A percentile compares a stretch with the other conserved stretches of the same genome.
Evolutionary conservation across 2,113 vertebrate species (phyloP).

Genomic region (Rhinoptilus africanus): DNA sequence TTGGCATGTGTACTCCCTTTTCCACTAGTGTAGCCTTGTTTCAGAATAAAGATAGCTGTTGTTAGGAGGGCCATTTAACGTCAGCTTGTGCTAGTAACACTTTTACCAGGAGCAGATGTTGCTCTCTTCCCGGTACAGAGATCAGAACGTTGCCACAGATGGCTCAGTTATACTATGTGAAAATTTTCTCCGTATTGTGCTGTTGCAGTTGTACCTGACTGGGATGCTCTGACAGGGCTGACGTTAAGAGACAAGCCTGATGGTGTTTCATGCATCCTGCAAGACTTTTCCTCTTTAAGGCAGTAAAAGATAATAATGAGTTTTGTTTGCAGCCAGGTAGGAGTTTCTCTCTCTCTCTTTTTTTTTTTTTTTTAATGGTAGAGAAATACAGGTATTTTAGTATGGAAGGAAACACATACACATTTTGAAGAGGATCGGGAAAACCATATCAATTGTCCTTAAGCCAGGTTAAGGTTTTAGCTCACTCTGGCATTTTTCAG

Average conservation of each 20-base stretch:
- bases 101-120: constrained; percentile 17
- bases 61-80: neutral
- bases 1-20: neutral
- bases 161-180: neutral
- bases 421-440: neutral
- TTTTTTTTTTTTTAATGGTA: neutral
- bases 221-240: neutral
- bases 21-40: neutral
- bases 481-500: neutral
- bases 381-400: neutral
- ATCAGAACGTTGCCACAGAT: constrained; percentile 23
- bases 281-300: neutral
- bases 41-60: constrained; percentile 1
- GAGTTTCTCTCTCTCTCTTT: neutral
- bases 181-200: neutral
- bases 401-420: neutral
- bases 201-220: neutral
- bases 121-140: neutral
- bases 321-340: neutral
- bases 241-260: neutral
- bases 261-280: neutral
- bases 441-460: neutral
- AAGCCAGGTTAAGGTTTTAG: neutral
- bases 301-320: neutral
- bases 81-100: constrained; percentile 40